Base-by-base conservation (phyloP, 2,113 vertebrate genomes). In the Crotophaga sulcirostris region DNA sequence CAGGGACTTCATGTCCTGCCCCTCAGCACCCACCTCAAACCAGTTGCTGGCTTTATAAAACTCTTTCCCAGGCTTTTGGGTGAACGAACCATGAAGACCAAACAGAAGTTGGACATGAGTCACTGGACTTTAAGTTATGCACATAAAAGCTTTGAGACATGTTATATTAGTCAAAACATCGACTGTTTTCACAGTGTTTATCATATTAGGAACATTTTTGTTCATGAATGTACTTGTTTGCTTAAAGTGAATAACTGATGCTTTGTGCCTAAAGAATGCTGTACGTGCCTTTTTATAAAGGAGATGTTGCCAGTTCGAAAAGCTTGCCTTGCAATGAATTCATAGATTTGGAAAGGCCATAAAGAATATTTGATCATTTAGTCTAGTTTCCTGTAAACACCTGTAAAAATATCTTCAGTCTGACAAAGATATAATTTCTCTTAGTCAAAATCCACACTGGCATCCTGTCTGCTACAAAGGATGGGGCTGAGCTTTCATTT, bases 201-300 rank as follows among this genome's bases (percentile, higher is more conserved):
- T 89, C 90, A 89, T 93, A 78, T 87, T 93, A 62, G 73, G 83
- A 94, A 51, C 94, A 82, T 95, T 93, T 96, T 91, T 96, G 91
- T 84, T 96, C 95, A 91, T 91, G 91, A 97, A 95, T 84, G 93
- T 96, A 92, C 96, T 94, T 94, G 96, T 94, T 97, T 90, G 76
- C 90, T 68, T 56, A 4, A 90, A 91, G 85, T 28, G 60, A 80
- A 40, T 84, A 93, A 51, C 75, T 80, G 79, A 80, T 95, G 72
- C 83, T 88, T 29, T 87, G 79, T 72, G 80, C 74, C 68, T 78
- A 4, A 93, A 88, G 94, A 96, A 96, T 94, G 88, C 73, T 54
- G n/a, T 72, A 76, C 76, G 2, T 90, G 86, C 90, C 58, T 74
- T 47, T 70, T 8, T 42, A n/a, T 33, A 40, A 24, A 42, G 47